Percentiles rank a stretch among this genome's conserved stretches.
These are phyloP conservation scores for Apis laboriosa DNA, from an alignment of 1,140 invertebrate species.

Conservation along the genomic window DNA sequence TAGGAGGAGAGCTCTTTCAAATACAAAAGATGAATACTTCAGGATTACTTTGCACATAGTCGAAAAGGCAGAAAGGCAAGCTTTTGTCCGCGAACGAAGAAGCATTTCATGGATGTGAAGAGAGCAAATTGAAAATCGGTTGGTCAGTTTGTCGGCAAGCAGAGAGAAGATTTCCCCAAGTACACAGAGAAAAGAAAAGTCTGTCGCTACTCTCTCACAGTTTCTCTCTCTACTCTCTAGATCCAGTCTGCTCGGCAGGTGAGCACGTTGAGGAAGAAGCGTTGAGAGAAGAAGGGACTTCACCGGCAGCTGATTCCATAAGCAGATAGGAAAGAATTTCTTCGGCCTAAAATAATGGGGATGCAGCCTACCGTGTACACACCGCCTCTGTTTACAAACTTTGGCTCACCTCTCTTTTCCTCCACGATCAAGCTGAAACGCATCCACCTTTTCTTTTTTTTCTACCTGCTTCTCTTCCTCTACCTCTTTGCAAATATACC, in stretches of 20 bases:
- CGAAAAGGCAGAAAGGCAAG: conserved; percentile 62
- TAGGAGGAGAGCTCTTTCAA: background rate
- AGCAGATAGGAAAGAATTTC: conserved; percentile 75
- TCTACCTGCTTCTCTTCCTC: background rate
- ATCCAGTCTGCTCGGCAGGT: conserved; percentile 55
- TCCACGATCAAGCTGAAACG: background rate
- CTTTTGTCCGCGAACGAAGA: conserved; percentile 31
- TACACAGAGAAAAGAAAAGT: background rate
- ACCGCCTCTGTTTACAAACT: conserved; percentile 75
- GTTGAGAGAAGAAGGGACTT: conserved; percentile 44
- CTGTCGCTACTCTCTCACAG: background rate
- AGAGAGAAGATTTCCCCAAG: conserved; percentile 55
- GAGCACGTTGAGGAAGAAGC: conserved; percentile 53
- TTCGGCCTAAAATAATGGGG: conserved; percentile 77
- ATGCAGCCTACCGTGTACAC: conserved; percentile 71
- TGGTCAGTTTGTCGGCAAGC: conserved; percentile 41
- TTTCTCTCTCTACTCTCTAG: background rate
- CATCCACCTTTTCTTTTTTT: background rate
- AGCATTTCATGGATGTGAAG: conserved; percentile 45
- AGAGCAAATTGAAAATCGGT: conserved; percentile 62
- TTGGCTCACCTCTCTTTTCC: conserved; percentile 40
- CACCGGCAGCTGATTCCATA: conserved; percentile 79
- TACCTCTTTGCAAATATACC: background rate
- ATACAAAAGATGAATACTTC: background rate
- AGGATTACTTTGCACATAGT: conserved; percentile 42